Percentiles rank a stretch among this genome's conserved stretches.
Evolutionary conservation across 2,113 vertebrate genomes (phyloP).

Genomic region (Cranoglanis bouderius): DNA sequence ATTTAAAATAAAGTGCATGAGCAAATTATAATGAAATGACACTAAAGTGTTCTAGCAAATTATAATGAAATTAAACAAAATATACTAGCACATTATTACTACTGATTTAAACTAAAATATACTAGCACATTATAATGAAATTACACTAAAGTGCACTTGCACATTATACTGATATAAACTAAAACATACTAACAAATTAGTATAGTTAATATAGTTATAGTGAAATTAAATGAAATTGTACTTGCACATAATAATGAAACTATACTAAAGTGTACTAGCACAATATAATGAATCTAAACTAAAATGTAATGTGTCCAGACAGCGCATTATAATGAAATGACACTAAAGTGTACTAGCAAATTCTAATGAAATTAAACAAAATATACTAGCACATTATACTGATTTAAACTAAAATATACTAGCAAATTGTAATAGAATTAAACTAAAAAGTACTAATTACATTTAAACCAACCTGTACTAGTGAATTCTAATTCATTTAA

Average conservation of each 20-base stretch:
- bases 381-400: neutral
- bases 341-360: no score
- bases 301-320: no score
- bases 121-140: neutral
- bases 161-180: neutral
- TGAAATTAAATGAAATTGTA: no score
- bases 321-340: no score
- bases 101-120: neutral
- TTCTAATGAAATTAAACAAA: neutral
- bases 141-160: no score
- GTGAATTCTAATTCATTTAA: neutral
- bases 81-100: neutral
- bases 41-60: no score
- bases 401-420: neutral
- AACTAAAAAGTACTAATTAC: neutral
- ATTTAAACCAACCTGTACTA: neutral
- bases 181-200: neutral
- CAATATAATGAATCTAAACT: no score
- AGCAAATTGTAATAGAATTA: neutral
- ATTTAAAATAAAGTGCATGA: neutral
- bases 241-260: no score
- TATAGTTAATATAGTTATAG: no score
- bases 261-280: no score
- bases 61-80: neutral
- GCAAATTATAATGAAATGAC: neutral